A percentile compares a stretch with the other conserved stretches of the same genome.
Evolutionary conservation across 1,140 invertebrate genomes (phyloP).

Genomic region (Micrasema minimum): DNA sequence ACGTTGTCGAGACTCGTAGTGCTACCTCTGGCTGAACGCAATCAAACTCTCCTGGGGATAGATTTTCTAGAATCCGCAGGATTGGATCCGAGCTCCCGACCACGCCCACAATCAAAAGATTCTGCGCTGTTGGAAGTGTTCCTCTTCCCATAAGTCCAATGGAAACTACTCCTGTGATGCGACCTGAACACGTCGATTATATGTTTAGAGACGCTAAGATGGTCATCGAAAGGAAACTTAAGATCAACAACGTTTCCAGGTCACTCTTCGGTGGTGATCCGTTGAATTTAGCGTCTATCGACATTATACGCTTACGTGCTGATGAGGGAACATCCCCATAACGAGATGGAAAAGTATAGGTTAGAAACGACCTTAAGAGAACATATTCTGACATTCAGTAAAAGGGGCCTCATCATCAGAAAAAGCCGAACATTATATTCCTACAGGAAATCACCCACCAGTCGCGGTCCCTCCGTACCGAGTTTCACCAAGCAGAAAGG

Average conservation of each 20-base stretch:
- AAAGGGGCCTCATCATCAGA: not conserved
- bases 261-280: not conserved
- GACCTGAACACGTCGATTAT: not conserved
- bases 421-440: not conserved
- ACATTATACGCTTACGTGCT: not conserved
- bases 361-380: not conserved
- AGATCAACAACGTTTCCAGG: not conserved
- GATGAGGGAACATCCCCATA: not conserved
- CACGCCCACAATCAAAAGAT: no score
- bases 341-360: not conserved
- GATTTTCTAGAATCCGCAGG: no score
- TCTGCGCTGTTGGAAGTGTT: no score
- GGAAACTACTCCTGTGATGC: not conserved
- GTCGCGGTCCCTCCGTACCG: constrained; percentile 55
- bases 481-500: constrained; percentile 47
- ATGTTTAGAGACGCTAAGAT: not conserved
- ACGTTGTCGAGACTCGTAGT: no score
- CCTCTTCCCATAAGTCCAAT: not conserved
- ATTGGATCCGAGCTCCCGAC: no score
- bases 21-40: no score
- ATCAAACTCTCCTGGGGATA: no score
- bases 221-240: not conserved
- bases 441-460: constrained; percentile 18
- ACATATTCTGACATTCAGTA: not conserved
- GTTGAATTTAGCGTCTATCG: not conserved